phyloP scores from a whole-genome alignment of 2,888 invertebrate species.

The Polyommatus iphigenia region DNA sequence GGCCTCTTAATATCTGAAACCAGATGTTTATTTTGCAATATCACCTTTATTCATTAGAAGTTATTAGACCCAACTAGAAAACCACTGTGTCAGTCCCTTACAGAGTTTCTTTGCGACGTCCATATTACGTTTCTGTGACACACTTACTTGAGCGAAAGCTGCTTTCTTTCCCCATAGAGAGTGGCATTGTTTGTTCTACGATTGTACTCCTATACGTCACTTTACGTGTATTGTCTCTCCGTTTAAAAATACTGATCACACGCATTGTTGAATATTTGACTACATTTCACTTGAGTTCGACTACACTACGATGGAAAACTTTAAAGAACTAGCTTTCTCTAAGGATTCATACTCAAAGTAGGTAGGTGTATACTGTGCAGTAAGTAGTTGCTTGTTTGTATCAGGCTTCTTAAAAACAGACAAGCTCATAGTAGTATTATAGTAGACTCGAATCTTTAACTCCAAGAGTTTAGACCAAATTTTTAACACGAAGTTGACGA shows the following conservation, averaged over 20 bases:
- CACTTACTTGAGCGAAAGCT: constrained; percentile 44
- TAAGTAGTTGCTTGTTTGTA: neutral
- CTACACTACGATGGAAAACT: neutral
- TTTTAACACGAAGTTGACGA: too few species aligned
- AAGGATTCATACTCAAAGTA: neutral
- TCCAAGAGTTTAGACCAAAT: too few species aligned
- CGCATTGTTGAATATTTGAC: constrained; percentile 15
- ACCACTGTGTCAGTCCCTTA: neutral
- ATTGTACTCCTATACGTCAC: constrained; percentile 41
- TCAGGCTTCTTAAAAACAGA: too few species aligned
- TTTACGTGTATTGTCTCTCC: constrained; percentile 17
- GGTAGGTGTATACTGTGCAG: neutral
- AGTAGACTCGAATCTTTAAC: too few species aligned
- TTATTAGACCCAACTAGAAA: constrained; percentile 11
- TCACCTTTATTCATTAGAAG: too few species aligned
- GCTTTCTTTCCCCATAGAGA: constrained; percentile 46
- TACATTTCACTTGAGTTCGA: neutral
- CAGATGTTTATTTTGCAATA: too few species aligned
- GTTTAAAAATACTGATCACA: constrained; percentile 19
- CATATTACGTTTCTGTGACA: constrained; percentile 35
- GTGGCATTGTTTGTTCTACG: constrained; percentile 45
- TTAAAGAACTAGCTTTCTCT: neutral
- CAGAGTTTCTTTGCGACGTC: constrained; percentile 29
- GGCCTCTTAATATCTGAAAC: too few species aligned
- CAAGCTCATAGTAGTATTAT: too few species aligned